phyloP scores from a whole-genome alignment of 2,888 invertebrate species.

The Stenurella melanura region DNA sequence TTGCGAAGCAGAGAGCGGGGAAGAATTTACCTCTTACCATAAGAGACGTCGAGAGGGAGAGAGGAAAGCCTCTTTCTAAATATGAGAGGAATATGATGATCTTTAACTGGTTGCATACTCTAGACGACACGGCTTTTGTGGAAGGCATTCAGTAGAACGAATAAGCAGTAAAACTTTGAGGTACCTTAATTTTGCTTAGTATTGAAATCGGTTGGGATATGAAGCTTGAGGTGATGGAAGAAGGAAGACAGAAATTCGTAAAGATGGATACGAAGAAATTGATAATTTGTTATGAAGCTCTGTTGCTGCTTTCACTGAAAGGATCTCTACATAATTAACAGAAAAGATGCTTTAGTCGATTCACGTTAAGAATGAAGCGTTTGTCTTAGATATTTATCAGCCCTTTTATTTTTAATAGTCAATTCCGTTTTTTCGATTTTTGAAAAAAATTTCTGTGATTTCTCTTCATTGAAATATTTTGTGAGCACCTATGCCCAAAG shows the following conservation, averaged over 20 bases:
- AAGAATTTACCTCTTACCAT: conserved; percentile 81
- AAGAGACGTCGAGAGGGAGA: conserved; percentile 86
- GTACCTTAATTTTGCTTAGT: conserved; percentile 10
- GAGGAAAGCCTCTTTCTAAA: conserved; percentile 89
- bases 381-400: too few species aligned
- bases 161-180: not conserved
- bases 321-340: too few species aligned
- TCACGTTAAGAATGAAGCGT: too few species aligned
- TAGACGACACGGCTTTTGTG: conserved; percentile 82
- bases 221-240: not conserved
- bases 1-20: conserved; percentile 73
- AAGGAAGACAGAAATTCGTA: not conserved
- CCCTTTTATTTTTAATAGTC: too few species aligned
- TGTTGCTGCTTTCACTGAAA: not conserved
- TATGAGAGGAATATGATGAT: conserved; percentile 97
- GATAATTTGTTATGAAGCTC: not conserved
- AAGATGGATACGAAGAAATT: not conserved
- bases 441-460: too few species aligned
- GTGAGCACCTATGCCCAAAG: too few species aligned
- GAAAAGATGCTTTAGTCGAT: too few species aligned
- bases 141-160: conserved; percentile 71
- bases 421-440: too few species aligned
- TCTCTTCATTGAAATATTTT: too few species aligned
- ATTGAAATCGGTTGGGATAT: conserved; percentile 12
- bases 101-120: conserved; percentile 93